Percentiles rank a stretch among this genome's conserved stretches.
phyloP scores from a whole-genome alignment of 2,113 vertebrate species.

The Tachysurus fulvidraco region DNA sequence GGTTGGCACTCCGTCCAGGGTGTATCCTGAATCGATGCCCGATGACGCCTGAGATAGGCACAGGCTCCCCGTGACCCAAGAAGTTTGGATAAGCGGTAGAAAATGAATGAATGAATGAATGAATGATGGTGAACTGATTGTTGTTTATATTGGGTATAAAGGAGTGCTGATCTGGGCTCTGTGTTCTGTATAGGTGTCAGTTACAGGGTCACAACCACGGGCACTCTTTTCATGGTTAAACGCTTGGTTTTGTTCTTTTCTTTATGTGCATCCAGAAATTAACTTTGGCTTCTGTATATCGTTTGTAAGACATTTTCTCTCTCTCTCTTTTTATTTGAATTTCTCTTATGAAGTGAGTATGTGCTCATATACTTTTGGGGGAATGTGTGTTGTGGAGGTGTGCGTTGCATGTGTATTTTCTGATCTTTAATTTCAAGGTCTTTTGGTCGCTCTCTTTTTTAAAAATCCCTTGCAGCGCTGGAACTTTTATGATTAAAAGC shows the following conservation, averaged over 20 bases:
- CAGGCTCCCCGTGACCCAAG: too few relatives aligned
- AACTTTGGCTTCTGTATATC: neutral
- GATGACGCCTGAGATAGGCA: too few relatives aligned
- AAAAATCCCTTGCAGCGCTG: constrained; percentile 11
- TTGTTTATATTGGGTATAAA: too few relatives aligned
- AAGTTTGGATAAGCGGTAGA: too few relatives aligned
- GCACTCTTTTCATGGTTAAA: neutral
- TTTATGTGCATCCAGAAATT: neutral
- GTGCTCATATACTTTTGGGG: constrained; percentile 5
- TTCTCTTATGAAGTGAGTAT: neutral
- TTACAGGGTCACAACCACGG: neutral
- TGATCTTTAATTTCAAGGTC: constrained; percentile 39
- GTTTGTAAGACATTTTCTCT: neutral
- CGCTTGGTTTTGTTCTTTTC: neutral
- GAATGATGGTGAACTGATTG: too few relatives aligned
- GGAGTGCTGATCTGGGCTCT: neutral
- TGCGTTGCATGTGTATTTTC: constrained; percentile 35
- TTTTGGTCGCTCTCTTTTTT: neutral
- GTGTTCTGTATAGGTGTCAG: neutral
- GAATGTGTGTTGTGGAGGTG: neutral
- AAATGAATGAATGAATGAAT: too few relatives aligned
- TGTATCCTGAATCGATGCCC: too few relatives aligned
- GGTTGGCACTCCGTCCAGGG: too few relatives aligned
- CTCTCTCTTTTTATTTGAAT: neutral
- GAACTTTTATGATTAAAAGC: constrained; percentile 36